Evolutionary conservation across 2,113 vertebrate genomes (phyloP), one percentile per base, ranked within the genome.

Genomic region (Eolophus roseicapilla): DNA sequence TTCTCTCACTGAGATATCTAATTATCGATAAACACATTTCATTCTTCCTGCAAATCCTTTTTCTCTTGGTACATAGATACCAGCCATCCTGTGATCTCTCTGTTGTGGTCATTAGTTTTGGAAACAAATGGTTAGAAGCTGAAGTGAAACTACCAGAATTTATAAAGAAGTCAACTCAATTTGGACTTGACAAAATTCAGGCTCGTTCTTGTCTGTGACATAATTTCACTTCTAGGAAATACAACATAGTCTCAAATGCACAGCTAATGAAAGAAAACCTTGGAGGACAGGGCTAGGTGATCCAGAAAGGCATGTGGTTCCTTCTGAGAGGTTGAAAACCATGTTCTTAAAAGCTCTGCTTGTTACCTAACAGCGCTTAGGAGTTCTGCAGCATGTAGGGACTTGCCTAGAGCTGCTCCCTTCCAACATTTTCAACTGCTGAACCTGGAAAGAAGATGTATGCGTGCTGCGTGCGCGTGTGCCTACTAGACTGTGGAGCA

Each of bases 371-470:
- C 88, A 92, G 73, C 2, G 9, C 70, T 74, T 44, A 47, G 68
- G 81, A 97, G 95, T 50, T 84, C 46, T 35, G 59, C 83, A 92
- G 95, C 97, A 3, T 88, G 96, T 4, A 90, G 79, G 46, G 88
- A 94, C 97, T 68, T 95, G 97, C 96, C 86, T 49, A 49, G 82
- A 92, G 86, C 90, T 96, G 39, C 95, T 96, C 86, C 91, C 95
- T 95, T 92, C 79, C 82, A 95, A 63, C 86, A 88, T 18, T 88
- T 90, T 95, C 94, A 91, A 87, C 90, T 94, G 90, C 92, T 95
- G 93, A 97, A 92, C 94, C 39, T 52, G 90, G 81, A 60, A 88
- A 82, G 90, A 27, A 95, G 88, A 5, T 13, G 64, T 0, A 80
- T 9, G 84, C 55, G 41, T 20, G 90, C 85, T 88, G 94, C 12